Evolutionary conservation across 2,888 invertebrate genomes (phyloP), one percentile per base, ranked within the genome.

Genomic region (Philhelius pedissequus): DNA sequence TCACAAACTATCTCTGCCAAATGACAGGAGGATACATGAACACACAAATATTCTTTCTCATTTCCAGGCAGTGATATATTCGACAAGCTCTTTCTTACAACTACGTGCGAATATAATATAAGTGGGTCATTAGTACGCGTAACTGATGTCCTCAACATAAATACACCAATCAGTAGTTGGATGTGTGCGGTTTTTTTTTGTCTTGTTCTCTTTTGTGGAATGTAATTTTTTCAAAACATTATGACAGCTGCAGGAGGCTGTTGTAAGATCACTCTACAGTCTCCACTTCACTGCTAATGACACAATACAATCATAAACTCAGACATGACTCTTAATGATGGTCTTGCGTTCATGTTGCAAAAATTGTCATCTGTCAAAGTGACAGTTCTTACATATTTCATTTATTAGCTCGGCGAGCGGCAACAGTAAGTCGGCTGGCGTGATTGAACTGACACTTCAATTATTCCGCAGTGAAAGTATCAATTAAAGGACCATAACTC

Each of bases 41-140:
- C 22, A 60, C 43, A 66, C 40, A 56, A 56, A 66, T 40, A 58
- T 64, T 25, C 25, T 38, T 68, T 6, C 6, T 25, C 45, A 48
- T 38, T 77, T 32, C 50, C 38, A 27, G 7, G 18, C 35, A 62
- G 52, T 70, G 76, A 75, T 50, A 43, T 60, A 70, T 76, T 69
- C 75, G 74, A 64, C 69, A 76, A 30, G 62, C 35, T 56, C 18
- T 58, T 73, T 40, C 77, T 60, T 66, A 15, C 40, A 40, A 40
- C 1, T 38, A 38, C 43, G 13, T 30, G 45, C 40, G 32, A 13
- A 6, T n/a, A 69, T 54, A 75, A 82, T 68, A 45, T 80, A 84
- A 84, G 83, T 84, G 58, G 83, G 83, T 84, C 83, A 84, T 84
- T 80, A 80, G 83, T 70, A 25, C 48, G 35, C 13, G 52, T 58